phyloP scores from a whole-genome alignment of 1,140 invertebrate species.

The Delia radicum region DNA sequence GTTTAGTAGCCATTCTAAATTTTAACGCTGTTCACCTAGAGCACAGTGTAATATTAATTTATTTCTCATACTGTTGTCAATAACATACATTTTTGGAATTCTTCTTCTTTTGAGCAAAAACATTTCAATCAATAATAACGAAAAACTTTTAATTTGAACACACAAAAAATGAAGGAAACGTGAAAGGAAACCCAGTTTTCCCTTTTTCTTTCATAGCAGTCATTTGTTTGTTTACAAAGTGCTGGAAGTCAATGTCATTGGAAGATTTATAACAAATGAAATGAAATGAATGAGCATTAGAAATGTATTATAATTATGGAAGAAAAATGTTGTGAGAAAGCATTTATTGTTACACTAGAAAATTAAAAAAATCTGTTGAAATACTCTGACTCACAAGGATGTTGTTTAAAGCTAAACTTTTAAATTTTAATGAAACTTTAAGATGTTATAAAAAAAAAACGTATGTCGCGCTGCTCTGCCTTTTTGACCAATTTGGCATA shows the following conservation, averaged over 20 bases:
- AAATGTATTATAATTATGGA: neutral
- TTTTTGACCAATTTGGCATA: no score
- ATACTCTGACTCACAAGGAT: no score
- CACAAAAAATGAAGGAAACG: no score
- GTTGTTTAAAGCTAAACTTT: no score
- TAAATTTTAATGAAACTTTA: no score
- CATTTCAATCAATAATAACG: neutral
- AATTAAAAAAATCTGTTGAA: no score
- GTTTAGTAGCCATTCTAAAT: no score
- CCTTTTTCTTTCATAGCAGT: neutral
- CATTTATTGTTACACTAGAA: no score
- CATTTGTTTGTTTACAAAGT: neutral
- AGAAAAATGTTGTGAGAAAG: neutral
- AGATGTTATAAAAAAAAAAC: no score
- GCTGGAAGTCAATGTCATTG: neutral
- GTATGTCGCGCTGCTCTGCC: no score
- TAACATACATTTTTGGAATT: neutral
- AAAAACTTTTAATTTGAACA: neutral
- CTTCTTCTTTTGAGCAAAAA: neutral
- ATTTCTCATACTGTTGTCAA: neutral
- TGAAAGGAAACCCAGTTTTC: neutral
- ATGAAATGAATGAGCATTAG: neutral
- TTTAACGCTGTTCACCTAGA: no score
- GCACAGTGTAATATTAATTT: no score
- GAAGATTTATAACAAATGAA: neutral